phyloP scores from a whole-genome alignment of 1,140 invertebrate genomes.

The Hypothenemus hampei region DNA sequence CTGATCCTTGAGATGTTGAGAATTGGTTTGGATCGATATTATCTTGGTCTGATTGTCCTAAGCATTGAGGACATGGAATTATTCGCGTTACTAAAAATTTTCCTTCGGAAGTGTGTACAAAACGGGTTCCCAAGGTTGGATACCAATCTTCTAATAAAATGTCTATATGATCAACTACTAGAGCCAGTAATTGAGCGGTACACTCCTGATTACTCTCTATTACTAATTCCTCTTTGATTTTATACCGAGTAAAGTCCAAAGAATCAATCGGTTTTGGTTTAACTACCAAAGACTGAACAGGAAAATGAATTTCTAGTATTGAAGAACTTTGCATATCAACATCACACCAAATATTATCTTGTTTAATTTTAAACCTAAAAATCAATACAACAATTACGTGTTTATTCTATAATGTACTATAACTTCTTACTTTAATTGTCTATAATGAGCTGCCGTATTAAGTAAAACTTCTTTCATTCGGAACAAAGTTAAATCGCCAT shows the following conservation, averaged over 20 bases:
- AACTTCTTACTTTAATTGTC: conserved; percentile 41
- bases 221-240: conserved; percentile 48
- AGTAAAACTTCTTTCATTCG: conserved; percentile 72
- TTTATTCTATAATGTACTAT: too few relatives aligned
- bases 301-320: conserved; percentile 85
- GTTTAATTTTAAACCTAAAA: conserved; percentile 65
- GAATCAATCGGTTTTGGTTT: conserved; percentile 56
- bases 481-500: conserved; percentile 75
- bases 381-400: conserved; percentile 25
- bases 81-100: conserved; percentile 91
- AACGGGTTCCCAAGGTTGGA: conserved; percentile 83
- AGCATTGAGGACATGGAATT: conserved; percentile 86
- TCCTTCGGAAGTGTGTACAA: conserved; percentile 96
- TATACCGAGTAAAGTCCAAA: conserved; percentile 56
- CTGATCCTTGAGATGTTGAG: conserved; percentile 28
- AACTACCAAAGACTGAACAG: conserved; percentile 68
- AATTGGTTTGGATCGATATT: conserved; percentile 27
- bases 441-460: conserved; percentile 38
- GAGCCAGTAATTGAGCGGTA: conserved; percentile 79
- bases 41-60: conserved; percentile 45
- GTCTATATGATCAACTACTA: conserved; percentile 96
- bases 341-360: conserved; percentile 79
- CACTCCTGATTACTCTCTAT: conserved; percentile 57
- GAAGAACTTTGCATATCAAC: conserved; percentile 77
- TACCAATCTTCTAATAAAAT: conserved; percentile 98